Base-by-base conservation (phyloP, 2,888 invertebrate species). In the Meandrusa payeni region DNA sequence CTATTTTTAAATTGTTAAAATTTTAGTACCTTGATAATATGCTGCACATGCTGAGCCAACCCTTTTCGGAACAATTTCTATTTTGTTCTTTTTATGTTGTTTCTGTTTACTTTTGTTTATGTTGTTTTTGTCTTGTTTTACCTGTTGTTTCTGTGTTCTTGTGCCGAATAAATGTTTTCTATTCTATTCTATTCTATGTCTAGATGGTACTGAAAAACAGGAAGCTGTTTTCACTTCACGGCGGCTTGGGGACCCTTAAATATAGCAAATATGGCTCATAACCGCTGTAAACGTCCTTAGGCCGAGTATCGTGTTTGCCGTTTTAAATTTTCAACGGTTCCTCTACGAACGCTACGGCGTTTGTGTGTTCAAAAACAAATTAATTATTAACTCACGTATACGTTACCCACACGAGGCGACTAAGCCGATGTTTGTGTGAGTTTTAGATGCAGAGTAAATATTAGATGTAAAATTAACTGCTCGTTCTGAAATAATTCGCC, bases 291-390 rank as follows among this genome's bases (percentile, higher is more conserved):
- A 63, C 58, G 58, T 61, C 61, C 61, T 52, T 55, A 55, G 54
- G 51, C 57, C 52, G 47, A 41, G 54, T 51, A 55, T 54, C 57
- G 61, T 59, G 59, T 63, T 61, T 62, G 61, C 57, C 56, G 52
- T 59, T 72, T 78, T 71, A 76, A 77, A 75, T 59, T 78, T 78
- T 76, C 64, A 78, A 64, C 61, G 62, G 61, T 57, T 54, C 51
- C 54, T 57, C 61, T 60, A 53, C 59, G 59, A 61, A 60, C 56
- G 62, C 59, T 59, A 55, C 42, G 46, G 55, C 60, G 65, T 63
- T 64, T 69, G 70, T 71, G 67, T 73, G 74, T 65, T 76, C 66
- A 66, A 70, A 70, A 74, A 72, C 75, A 71, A 70, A 78, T 85
- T 83, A 79, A 81, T 79, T 74, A 80, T 80, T 78, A 59, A 79